phyloP scores from a whole-genome alignment of 2,113 vertebrate genomes.

The Anarrhichthys ocellatus region DNA sequence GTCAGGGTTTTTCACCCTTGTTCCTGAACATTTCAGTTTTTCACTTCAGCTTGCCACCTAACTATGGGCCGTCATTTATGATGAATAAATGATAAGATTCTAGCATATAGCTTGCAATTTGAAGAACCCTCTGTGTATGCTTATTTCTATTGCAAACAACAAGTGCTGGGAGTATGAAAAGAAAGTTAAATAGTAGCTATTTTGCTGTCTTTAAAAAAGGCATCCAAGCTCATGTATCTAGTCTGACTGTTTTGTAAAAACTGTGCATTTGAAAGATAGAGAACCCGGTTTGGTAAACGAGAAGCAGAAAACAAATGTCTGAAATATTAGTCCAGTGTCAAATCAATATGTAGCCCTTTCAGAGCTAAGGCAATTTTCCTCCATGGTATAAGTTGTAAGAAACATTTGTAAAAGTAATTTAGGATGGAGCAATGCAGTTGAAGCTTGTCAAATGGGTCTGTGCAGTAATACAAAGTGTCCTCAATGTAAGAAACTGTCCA shows the following conservation, averaged over 20 bases:
- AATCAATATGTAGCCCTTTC: not conserved
- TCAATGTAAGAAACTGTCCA: not conserved
- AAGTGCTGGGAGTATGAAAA: not conserved
- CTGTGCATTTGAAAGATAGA: not conserved
- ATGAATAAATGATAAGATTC: not conserved
- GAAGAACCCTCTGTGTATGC: not conserved
- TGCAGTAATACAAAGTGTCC: not conserved
- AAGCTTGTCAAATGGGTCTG: not conserved
- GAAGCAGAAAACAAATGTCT: not conserved
- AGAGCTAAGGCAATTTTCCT: not conserved
- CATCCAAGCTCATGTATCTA: not conserved
- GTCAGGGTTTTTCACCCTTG: not conserved
- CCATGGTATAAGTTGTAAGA: not conserved
- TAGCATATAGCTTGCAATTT: not conserved
- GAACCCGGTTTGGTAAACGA: not conserved
- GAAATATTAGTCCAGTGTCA: not conserved
- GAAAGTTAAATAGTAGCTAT: not conserved
- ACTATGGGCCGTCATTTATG: not conserved
- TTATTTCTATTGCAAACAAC: not conserved
- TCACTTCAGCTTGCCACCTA: not conserved
- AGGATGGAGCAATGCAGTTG: not conserved
- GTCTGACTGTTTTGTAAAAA: not conserved
- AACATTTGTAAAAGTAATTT: not conserved
- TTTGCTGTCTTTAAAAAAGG: not conserved
- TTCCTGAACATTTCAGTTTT: not conserved